Evolutionary conservation across 2,888 invertebrate genomes (phyloP), one percentile per base, ranked within the genome.

Genomic region (Caenorhabditis sp.): DNA sequence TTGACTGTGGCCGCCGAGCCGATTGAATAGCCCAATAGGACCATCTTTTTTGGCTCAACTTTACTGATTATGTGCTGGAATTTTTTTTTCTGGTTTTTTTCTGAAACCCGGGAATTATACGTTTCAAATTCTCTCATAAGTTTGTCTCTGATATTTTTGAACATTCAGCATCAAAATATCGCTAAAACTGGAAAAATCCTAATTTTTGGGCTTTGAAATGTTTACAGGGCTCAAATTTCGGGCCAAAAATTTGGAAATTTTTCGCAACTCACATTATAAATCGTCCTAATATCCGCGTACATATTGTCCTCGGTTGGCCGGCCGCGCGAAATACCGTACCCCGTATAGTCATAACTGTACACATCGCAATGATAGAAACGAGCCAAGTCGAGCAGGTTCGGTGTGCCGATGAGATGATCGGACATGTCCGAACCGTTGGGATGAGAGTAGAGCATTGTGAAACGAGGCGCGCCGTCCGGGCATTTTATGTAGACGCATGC

Each of bases 301-400:
- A 81, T 53, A 43, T 79, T 79, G 8, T 43, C 36, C 58, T 84
- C 83, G 10, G 58, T 69, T 1, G 80, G 68, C 4, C 64, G 27
- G 4, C 84, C 84, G 0, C 72, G 66, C 62, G 80, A 81, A 49
- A 83, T 72, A 1, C 84, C 84, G 66, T 81, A 83, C 23, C 84
- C 84, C 27, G 76, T 69, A 68, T 84, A 84, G 63, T 84, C 84
- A 66, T 80, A 84, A 43, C 78, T 69, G 58, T 81, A 71, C 6
- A 84, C 76, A 50, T 83, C 79, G 57, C 81, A 81, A 37, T 76
- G 55, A 37, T 79, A 77, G 69, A 77, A 83, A 10, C 69, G 50
- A 1, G 81, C 77, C 37, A 81, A 53, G 54, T 81, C 81, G 14
- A 57, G 24, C 5, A 81, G 59, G 1, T 65, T 68, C 1, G 81